Conservation (phyloP, 2,888 invertebrate genomes). For the Conops quadrifasciatus region DNA sequence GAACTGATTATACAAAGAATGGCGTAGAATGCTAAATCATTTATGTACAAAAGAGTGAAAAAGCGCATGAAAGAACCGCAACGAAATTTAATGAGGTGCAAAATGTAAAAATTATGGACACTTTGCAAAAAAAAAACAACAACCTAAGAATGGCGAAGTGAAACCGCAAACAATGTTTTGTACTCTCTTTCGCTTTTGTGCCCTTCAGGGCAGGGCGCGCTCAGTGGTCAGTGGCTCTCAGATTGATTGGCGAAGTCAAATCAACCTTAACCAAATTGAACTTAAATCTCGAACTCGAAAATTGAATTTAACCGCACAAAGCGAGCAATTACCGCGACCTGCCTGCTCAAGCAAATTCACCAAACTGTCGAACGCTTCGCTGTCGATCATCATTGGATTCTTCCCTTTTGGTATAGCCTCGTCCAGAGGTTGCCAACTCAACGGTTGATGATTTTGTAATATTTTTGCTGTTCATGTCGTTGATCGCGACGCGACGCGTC, state of each 20-base stretch:
- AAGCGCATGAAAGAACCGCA: neutral
- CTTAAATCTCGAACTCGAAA: constrained; percentile 14
- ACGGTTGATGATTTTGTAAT: constrained; percentile 24
- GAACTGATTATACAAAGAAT: constrained; percentile 1
- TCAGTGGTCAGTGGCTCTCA: neutral
- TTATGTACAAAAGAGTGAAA: neutral
- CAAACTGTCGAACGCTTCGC: no score
- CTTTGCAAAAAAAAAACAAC: neutral
- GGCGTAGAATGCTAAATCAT: no score
- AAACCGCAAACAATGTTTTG: neutral
- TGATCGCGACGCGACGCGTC: neutral
- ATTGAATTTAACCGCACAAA: constrained; percentile 29
- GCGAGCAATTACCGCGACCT: neutral
- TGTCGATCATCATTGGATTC: no score
- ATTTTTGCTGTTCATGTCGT: constrained; percentile 11
- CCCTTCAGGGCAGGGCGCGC: neutral
- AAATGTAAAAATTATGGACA: constrained; percentile 26
- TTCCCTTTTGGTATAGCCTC: neutral
- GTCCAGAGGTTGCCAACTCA: constrained; percentile 18
- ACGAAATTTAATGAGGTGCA: constrained; percentile 28
- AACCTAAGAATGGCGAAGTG: neutral
- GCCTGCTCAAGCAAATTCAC: no score
- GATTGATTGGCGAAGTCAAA: constrained; percentile 1
- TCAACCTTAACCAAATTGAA: constrained; percentile 10
- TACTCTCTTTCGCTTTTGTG: neutral